Evolutionary conservation across 2,113 vertebrate genomes (phyloP), one percentile per base, ranked within the genome.

Genomic region (Spea bombifrons): DNA sequence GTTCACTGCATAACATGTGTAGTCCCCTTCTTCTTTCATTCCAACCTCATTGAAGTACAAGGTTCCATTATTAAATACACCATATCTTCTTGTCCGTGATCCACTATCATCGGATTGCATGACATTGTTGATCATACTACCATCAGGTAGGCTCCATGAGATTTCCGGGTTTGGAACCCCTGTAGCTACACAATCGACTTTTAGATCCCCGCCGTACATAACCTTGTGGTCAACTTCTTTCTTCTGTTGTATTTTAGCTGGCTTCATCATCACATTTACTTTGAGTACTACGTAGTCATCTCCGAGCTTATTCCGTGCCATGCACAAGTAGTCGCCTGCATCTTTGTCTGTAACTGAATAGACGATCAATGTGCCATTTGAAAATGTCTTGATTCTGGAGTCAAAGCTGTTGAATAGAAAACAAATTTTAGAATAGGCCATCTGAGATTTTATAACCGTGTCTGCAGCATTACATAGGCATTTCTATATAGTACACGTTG

Each of bases 1-100:
- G 86, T 99, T 99, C 65, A 97, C 89, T 0, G 96, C 96, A 1
- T 96, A 92, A 84, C 97, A 99, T 0, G 94, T 99, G 84, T 99
- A 99, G 83, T 96, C 92, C 0, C 97, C 97, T 30, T 94, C 94
- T 45, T 96, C 93, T 8, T 88, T 89, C 84, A 88, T 82, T 4
- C 94, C 95, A 0, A 95, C 94, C 0, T 95, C 92, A 61, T 96
- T 94, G 81, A 98, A 92, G 87, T 90, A 95, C 16, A 99, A 84
- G 0, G 96, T 98, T 12, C 97, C 97, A 1, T 99, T 99, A 84
- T 94, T 80, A 5, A 98, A 98, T 7, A 99, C 92, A 46, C 94
- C 94, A 0, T 94, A 97, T 66, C 96, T 90, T 71, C 90, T 92
- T 0, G 85, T 85, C 6, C 91, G 90, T 8, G 86, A 88, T 0